phyloP scores from a whole-genome alignment of 1,140 invertebrate genomes.

The Psilanteris sp. region DNA sequence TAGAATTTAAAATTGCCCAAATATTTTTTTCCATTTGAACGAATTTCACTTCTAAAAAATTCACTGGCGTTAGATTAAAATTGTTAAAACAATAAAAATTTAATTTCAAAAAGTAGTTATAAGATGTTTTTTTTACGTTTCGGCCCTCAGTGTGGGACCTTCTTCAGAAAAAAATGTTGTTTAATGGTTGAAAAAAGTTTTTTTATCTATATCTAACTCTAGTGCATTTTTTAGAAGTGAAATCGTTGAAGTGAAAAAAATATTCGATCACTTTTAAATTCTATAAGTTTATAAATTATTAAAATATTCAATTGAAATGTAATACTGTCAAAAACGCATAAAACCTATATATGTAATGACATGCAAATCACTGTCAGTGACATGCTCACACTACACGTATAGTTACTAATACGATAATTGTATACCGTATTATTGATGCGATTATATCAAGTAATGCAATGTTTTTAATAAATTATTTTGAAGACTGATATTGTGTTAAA shows the following conservation, averaged over 20 bases:
- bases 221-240: no score
- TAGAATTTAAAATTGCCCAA: neutral
- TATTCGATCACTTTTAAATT: neutral
- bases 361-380: slow-evolving; percentile 66
- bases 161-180: no score
- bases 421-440: slow-evolving; percentile 70
- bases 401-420: slow-evolving; percentile 75
- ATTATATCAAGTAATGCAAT: slow-evolving; percentile 74
- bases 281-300: slow-evolving; percentile 5
- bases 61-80: no score
- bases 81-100: no score
- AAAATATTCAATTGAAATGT: slow-evolving; percentile 48
- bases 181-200: no score
- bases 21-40: no score
- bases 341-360: slow-evolving; percentile 56
- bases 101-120: no score
- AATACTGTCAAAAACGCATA: slow-evolving; percentile 56
- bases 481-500: slow-evolving; percentile 68
- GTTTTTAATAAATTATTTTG: slow-evolving; percentile 80
- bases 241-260: no score
- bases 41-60: no score
- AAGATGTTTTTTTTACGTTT: no score
- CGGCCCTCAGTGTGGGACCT: no score
- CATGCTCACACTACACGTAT: slow-evolving; percentile 75
- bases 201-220: no score